Evolutionary conservation across 2,113 vertebrate genomes (phyloP), one percentile per base, ranked within the genome.

Genomic region (Aspidoscelis tigris): DNA sequence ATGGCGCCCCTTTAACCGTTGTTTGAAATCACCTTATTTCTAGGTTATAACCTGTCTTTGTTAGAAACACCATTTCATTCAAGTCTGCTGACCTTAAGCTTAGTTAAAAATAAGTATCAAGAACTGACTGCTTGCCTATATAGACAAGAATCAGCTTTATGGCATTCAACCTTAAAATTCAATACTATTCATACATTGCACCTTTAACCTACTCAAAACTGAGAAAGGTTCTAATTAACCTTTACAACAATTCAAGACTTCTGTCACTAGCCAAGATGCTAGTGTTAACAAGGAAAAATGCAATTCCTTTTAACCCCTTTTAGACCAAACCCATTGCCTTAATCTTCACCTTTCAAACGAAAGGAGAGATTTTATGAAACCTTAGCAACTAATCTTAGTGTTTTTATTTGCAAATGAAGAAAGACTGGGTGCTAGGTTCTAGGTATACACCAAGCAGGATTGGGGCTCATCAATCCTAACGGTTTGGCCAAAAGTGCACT

Each of bases 291-390:
- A 95, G 93, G 88, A 95, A 95, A 95, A 96, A 95, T 92, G 84
- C 85, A 95, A 96, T 91, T 96, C 95, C 96, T 96, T 96, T 96
- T 96, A 96, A 96, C 89, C 96, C 96, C 96, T 96, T 96, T 96
- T 96, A 96, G 96, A 96, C 96, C 96, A 96, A 96, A 95, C 94
- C 95, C 94, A 93, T 68, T 89, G 86, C 91, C 87, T 95, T 93
- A 82, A 92, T 94, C 93, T 89, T 95, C 95, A 94, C 92, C 93
- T 96, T 96, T 95, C 90, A 90, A 94, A 92, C 83, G 95, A 95
- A 96, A 95, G 93, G 95, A 95, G 89, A 93, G 92, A 95, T 94
- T 94, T 92, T 89, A 83, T 81, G 88, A 84, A 94, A 91, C 94
- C 94, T 95, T 84, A 95, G 88, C 79, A 93, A 91, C 92, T 95